These are phyloP conservation scores for Arenaria interpres DNA, from an alignment of 2,113 vertebrate species.

Conservation along the genomic window DNA sequence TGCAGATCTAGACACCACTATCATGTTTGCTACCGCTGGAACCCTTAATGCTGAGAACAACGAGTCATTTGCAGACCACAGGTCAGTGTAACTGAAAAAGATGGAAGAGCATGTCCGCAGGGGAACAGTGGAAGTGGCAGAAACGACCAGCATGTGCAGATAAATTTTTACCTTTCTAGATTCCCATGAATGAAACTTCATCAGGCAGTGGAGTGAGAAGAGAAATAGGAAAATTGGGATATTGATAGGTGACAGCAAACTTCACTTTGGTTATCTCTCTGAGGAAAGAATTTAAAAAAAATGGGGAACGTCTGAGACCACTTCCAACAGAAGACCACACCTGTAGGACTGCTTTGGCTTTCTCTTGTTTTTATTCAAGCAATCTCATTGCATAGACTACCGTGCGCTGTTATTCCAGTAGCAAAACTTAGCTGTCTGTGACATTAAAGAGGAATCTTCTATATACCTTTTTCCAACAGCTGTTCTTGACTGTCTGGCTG, in stretches of 20 bases:
- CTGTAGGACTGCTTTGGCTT: not conserved
- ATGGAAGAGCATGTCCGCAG: fast-evolving
- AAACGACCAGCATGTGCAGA: not conserved
- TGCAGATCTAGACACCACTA: slow-evolving; percentile 97
- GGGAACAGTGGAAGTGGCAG: not conserved
- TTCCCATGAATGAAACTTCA: not conserved
- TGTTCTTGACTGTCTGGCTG: not conserved
- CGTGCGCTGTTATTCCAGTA: not conserved
- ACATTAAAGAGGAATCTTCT: not conserved
- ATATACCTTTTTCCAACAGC: not conserved
- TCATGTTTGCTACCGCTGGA: slow-evolving; percentile 98
- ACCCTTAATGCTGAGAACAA: slow-evolving; percentile 94
- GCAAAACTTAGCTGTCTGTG: not conserved
- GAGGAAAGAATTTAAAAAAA: not conserved
- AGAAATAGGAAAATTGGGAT: not conserved
- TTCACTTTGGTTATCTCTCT: not conserved
- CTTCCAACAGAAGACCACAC: not conserved
- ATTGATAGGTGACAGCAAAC: not conserved
- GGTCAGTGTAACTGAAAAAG: slow-evolving; percentile 70
- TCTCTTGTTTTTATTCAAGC: not conserved
- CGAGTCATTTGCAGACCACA: slow-evolving; percentile 96
- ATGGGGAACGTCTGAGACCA: not conserved
- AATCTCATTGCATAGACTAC: not conserved
- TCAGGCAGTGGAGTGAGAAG: not conserved
- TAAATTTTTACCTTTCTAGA: not conserved